Conservation (phyloP, 2,888 invertebrate species). For the Resseliella maxima region DNA sequence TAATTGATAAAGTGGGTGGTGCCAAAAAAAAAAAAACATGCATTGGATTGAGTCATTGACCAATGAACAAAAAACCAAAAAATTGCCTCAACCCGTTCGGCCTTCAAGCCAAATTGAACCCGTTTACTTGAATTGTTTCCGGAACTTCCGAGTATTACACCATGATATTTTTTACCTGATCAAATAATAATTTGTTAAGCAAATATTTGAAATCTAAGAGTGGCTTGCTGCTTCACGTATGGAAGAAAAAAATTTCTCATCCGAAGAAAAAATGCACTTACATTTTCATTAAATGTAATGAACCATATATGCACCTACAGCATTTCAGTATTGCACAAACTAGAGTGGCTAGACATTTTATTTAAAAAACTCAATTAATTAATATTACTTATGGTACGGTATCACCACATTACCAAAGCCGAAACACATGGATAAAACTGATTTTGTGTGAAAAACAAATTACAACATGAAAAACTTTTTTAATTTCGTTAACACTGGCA, state of each 20-base stretch:
- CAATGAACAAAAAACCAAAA: neutral
- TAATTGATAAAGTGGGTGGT: neutral
- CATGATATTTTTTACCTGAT: neutral
- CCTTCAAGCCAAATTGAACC: too few relatives aligned
- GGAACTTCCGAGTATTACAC: too few relatives aligned
- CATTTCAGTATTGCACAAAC: neutral
- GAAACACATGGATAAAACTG: too few relatives aligned
- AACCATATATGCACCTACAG: neutral
- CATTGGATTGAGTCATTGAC: neutral
- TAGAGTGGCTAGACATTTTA: slow-evolving; percentile 26
- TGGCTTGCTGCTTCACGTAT: neutral
- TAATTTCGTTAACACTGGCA: neutral
- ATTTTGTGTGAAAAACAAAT: too few relatives aligned
- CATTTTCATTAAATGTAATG: neutral
- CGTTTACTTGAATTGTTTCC: too few relatives aligned
- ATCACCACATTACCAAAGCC: neutral
- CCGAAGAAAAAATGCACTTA: neutral
- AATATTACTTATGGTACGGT: neutral
- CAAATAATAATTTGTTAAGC: slow-evolving; percentile 16
- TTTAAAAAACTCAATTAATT: slow-evolving; percentile 1
- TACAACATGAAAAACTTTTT: neutral
- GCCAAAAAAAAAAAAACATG: too few relatives aligned
- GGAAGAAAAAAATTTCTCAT: too few relatives aligned
- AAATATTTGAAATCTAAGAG: slow-evolving; percentile 6
- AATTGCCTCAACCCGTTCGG: too few relatives aligned